Base-by-base conservation (phyloP, 2,797 vertebrate species). In the Enteromius unitaeniatus region DNA sequence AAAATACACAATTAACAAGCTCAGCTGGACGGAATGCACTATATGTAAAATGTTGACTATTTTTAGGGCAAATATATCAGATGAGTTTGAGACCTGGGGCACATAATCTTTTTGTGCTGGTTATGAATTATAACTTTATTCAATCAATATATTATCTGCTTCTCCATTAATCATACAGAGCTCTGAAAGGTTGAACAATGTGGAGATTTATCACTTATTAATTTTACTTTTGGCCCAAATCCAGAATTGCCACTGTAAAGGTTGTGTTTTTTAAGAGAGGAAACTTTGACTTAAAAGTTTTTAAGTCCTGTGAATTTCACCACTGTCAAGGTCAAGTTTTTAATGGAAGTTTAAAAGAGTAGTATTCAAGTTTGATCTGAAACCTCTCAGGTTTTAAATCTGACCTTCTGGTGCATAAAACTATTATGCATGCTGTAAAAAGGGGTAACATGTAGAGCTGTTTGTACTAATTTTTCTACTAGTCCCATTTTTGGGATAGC, bases 141-240 rank as follows among this genome's bases (percentile, higher is more conserved):
- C 67, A 78, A 70, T 83, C 74, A 69, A 42, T 70, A 62, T 47
- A 60, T 72, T 70, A 14, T 28, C 28, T 17, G 3, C 65, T 78
- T 69, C 75, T 65, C 60, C 21, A 85, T 93, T 88, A 88, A 92
- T 93, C 91, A 91, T 42, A 55, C 34, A 26, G 37, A 28, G 37
- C 23, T 51, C 64, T 78, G 74, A 70, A 85, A 51, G 40, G 51
- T 70, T 76, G 51, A 31, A 28, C 23, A n/a, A 11, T 21, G 4
- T 60, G 67, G 60, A 51, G 40, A 87, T 86, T 83, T 88, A 86
- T 93, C 88, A 87, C 78, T 81, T 31, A 19, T 88, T 83, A 88
- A 90, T 74, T 85, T 82, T 23, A 67, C 49, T 69, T 84, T 64
- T 91, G 91, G 87, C 88, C 0, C 15, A 31, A 14, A 75, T 88